Evolutionary conservation across 2,888 invertebrate genomes (phyloP).

Genomic region (Apodemia mormo): DNA sequence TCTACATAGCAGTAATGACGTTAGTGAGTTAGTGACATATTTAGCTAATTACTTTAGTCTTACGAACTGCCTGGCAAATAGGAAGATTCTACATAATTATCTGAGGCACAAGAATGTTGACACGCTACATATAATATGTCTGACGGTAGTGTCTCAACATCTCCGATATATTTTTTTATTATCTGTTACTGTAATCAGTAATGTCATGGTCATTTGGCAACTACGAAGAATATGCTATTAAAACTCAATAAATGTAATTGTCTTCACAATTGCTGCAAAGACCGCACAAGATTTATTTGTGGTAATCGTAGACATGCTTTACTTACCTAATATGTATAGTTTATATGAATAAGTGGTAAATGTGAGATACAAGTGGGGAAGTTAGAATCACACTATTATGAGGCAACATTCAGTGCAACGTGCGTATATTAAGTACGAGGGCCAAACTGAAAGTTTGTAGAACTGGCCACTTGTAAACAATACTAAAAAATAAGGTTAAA

Average conservation of each 20-base stretch:
- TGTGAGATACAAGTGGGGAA: not conserved
- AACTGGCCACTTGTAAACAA: too few relatives aligned
- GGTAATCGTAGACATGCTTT: not conserved
- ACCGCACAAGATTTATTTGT: not conserved
- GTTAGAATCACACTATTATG: not conserved
- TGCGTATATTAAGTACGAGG: not conserved
- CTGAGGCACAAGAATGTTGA: too few relatives aligned
- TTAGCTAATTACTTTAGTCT: too few relatives aligned
- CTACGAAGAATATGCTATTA: not conserved
- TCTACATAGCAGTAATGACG: too few relatives aligned
- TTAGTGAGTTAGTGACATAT: too few relatives aligned
- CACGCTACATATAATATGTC: too few relatives aligned
- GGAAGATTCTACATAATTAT: too few relatives aligned
- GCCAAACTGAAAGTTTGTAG: too few relatives aligned
- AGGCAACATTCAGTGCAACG: not conserved
- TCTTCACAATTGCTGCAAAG: not conserved
- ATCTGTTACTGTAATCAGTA: not conserved
- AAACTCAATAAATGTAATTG: not conserved
- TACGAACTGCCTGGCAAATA: too few relatives aligned
- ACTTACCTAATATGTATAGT: slow-evolving; percentile 1
- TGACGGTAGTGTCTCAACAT: not conserved
- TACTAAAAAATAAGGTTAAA: too few relatives aligned
- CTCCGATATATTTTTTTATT: not conserved
- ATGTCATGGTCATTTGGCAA: not conserved
- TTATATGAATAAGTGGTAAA: not conserved